These are phyloP conservation scores for Coilia nasus DNA, from an alignment of 2,797 vertebrate species.

Conservation along the genomic window DNA sequence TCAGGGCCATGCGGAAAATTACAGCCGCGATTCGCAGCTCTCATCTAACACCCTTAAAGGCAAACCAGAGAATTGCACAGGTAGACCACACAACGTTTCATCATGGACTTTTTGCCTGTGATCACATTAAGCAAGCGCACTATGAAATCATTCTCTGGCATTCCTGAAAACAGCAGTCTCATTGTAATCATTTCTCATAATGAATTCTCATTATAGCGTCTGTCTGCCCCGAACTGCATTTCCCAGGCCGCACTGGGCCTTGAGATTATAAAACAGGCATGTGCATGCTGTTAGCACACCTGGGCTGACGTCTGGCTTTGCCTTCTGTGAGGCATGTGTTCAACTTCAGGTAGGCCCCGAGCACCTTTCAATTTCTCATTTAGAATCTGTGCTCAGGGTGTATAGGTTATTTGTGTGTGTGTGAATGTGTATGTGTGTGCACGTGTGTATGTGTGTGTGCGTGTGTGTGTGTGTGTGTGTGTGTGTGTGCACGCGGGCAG, in stretches of 20 bases:
- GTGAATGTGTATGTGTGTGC: too few species aligned
- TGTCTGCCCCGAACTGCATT: neutral
- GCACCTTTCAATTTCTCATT: conserved; percentile 23
- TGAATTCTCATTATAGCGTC: neutral
- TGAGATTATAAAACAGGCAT: conserved; percentile 24
- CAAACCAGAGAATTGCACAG: neutral
- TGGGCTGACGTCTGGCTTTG: neutral
- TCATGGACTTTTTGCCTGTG: neutral
- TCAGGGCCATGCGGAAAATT: neutral
- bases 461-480: neutral
- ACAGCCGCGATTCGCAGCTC: neutral
- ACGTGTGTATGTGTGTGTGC: too few species aligned
- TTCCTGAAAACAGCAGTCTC: neutral
- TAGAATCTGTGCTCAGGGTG: conserved; percentile 28
- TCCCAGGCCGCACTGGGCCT: neutral
- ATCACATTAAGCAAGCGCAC: neutral
- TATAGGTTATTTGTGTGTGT: neutral
- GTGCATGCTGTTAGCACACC: neutral
- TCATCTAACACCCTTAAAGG: neutral
- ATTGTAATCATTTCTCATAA: conserved; percentile 16
- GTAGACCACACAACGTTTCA: neutral
- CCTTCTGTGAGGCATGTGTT: conserved; percentile 7
- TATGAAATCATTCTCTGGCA: neutral
- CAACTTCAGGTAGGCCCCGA: conserved; percentile 11
- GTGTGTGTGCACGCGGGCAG: neutral